Percentiles rank a stretch among this genome's conserved stretches.
Evolutionary conservation across 1,140 invertebrate genomes (phyloP).

Genomic region (Caenorhabditis brenneri): DNA sequence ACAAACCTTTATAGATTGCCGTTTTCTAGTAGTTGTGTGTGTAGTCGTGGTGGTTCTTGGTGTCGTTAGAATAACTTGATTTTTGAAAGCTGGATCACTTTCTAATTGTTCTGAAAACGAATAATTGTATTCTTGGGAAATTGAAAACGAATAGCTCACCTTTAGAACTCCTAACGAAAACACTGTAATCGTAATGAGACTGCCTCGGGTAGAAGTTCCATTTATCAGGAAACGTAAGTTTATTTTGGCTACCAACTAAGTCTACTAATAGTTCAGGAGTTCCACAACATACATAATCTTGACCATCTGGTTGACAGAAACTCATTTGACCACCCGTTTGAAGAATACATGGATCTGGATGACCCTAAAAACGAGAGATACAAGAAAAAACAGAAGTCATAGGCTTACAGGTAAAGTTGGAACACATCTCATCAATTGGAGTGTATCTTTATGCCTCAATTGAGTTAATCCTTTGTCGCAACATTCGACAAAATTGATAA

Average conservation of each 20-base stretch:
- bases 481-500: neutral
- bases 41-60: neutral
- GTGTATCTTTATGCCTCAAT: constrained; percentile 19
- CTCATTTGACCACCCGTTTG: constrained; percentile 30
- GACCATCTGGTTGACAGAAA: constrained; percentile 7
- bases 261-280: neutral
- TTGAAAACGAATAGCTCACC: neutral
- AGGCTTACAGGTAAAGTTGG: neutral
- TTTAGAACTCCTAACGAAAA: neutral
- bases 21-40: neutral
- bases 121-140: neutral
- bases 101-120: constrained; percentile 11
- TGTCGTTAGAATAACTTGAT: constrained; percentile 14
- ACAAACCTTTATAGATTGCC: neutral
- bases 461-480: constrained; percentile 19
- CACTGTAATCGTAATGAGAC: constrained; percentile 10
- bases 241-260: neutral
- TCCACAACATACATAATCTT: constrained; percentile 34
- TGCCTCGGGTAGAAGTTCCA: constrained; percentile 12
- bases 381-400: neutral
- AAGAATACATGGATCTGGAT: constrained; percentile 9
- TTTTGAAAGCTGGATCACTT: constrained; percentile 17
- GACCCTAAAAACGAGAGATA: neutral
- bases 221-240: neutral
- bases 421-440: constrained; percentile 27